phyloP scores from a whole-genome alignment of 2,113 vertebrate genomes.

The Plecotus auritus region DNA sequence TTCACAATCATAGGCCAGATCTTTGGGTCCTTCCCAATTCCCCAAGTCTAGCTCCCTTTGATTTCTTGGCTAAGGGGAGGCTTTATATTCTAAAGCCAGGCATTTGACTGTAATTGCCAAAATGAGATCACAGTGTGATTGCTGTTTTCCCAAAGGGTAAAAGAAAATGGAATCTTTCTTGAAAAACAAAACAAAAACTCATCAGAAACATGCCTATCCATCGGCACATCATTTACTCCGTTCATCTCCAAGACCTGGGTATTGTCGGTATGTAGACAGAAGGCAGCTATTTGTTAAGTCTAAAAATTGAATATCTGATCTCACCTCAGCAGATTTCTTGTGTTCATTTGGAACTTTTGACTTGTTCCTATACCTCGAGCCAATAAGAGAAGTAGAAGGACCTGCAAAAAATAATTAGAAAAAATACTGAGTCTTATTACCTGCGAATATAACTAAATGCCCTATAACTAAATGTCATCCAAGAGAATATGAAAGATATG shows the following conservation, averaged over 20 bases:
- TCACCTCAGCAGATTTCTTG: slow-evolving; percentile 96
- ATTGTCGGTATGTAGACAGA: slow-evolving; percentile 13
- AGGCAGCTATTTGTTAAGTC: slow-evolving; percentile 23
- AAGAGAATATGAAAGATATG: slow-evolving; percentile 34
- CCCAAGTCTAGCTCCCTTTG: not conserved
- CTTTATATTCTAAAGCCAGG: slow-evolving; percentile 17
- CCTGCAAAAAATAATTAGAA: slow-evolving; percentile 79
- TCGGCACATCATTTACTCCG: slow-evolving; percentile 11
- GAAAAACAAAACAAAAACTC: slow-evolving; percentile 8
- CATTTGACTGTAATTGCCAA: not conserved
- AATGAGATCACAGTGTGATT: slow-evolving; percentile 43
- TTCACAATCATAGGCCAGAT: not conserved
- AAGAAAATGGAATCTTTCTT: slow-evolving; percentile 37
- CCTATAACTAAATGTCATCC: slow-evolving; percentile 45
- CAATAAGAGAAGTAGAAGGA: slow-evolving; percentile 94
- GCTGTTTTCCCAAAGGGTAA: slow-evolving; percentile 8
- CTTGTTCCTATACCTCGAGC: slow-evolving; percentile 90
- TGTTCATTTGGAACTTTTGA: slow-evolving; percentile 88
- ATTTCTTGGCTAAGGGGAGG: slow-evolving; percentile 25
- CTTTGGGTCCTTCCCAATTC: not conserved
- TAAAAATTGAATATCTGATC: slow-evolving; percentile 61
- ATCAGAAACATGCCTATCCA: slow-evolving; percentile 33
- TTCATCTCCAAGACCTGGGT: slow-evolving; percentile 13
- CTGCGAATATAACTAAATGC: slow-evolving; percentile 42
- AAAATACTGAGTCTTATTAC: slow-evolving; percentile 37